Percentiles rank a stretch among this genome's conserved stretches.
These are phyloP conservation scores for Miltochrista miniata DNA, from an alignment of 2,888 invertebrate species.

Conservation along the genomic window DNA sequence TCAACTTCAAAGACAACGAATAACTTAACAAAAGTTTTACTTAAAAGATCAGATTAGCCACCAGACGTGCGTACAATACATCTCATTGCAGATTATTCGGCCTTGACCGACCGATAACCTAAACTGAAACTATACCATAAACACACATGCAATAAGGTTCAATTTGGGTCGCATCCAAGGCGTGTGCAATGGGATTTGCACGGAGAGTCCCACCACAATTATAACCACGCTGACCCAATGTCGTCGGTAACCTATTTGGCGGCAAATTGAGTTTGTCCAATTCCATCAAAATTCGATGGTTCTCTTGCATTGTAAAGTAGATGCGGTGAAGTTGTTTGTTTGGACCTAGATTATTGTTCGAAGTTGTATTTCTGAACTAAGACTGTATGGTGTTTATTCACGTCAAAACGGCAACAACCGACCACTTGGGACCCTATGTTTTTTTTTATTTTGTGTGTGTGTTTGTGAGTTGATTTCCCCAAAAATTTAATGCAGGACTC, in stretches of 20 bases:
- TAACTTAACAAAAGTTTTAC: too few species aligned
- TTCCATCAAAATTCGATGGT: constrained; percentile 76
- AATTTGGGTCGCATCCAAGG: constrained; percentile 20
- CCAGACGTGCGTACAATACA: not conserved
- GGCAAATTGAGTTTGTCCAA: constrained; percentile 79
- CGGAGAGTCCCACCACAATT: constrained; percentile 72
- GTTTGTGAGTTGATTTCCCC: too few species aligned
- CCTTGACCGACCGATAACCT: constrained; percentile 30
- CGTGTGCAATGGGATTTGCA: constrained; percentile 53
- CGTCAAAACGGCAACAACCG: too few species aligned
- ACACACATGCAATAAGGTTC: constrained; percentile 19
- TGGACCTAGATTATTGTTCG: constrained; percentile 1
- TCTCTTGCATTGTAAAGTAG: constrained; percentile 77
- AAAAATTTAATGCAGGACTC: too few species aligned
- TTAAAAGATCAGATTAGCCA: not conserved
- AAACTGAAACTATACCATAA: constrained; percentile 23
- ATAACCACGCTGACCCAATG: constrained; percentile 68
- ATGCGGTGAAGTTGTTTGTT: constrained; percentile 7
- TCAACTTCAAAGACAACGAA: too few species aligned
- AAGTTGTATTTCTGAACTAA: not conserved
- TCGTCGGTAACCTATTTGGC: constrained; percentile 70
- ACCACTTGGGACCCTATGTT: too few species aligned
- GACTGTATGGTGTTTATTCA: not conserved
- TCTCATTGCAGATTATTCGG: constrained; percentile 14
- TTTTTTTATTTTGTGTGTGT: too few species aligned